Evolutionary conservation across 2,888 invertebrate genomes (phyloP), one percentile per base, ranked within the genome.

Genomic region (Eledone cirrhosa): DNA sequence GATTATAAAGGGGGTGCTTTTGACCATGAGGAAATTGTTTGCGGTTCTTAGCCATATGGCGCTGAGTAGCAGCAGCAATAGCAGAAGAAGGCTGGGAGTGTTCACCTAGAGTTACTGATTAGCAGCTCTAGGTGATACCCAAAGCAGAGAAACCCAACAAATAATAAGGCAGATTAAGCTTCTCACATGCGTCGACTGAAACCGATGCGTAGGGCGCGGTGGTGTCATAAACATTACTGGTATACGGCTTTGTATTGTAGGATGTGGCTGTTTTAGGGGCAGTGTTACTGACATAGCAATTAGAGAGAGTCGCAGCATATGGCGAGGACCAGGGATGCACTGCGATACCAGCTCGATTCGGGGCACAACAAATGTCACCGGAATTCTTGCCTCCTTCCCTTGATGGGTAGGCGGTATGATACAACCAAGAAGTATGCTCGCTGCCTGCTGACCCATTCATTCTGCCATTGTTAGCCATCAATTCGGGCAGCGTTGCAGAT

Each of bases 351-450:
- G 86, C 86, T 74, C 86, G 79, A 53, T 84, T 85, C 31, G 85
- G 80, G 1, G 87, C 86, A n/a, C 86, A 86, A 79, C 87, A 87
- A 63, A 87, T 87, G 80, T 87, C 87, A 79, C 83, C 86, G 7
- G 87, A 86, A 79, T 88, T 88, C 78, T 85, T 87, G 80, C 84
- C 41, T 22, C 33, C 72, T 3, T 22, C 41, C 72, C 72, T n/a
- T 22, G 33, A 22, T 3, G 72, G 72, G 19, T 41, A 72, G 33
- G 33, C 22, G 2, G 72, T 41, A 24, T 41, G 72, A 41, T 31
- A 41, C n/a, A 72, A 24, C 72, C 72, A 72, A 22, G 72, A 41
- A 19, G 33, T 33, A 41, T 72, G 72, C 22, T 72, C 33, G 41
- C 29, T 72, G 16, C 72, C 72, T 8, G 33, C 29, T n/a, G 72